Base-by-base conservation (phyloP, 2,113 vertebrate species). In the Leuciscus idus region DNA sequence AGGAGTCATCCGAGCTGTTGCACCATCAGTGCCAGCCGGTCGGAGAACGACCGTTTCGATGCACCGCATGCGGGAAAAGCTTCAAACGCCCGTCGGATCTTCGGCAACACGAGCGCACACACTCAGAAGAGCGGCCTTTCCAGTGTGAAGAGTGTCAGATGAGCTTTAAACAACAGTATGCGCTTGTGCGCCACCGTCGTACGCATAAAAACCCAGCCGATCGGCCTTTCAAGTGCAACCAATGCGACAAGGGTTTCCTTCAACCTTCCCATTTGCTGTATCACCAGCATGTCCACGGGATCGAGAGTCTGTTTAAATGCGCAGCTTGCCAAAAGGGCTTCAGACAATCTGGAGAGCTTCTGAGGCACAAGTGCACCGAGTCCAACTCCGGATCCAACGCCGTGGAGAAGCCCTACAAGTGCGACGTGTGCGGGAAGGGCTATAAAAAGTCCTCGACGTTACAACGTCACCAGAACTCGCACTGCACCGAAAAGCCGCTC, bases 151-250 rank as follows among this genome's bases (percentile, higher is more conserved):
- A 98, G 87, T 99, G 98, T 88, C 97, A 98, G 92, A 98, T 98
- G 98, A 98, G 97, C 92, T 99, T 99, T 92, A 99, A 99, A 88
- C 98, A 99, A 92, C 98, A 98, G 92, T 99, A 98, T 0, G 97
- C 97, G 0, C 96, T 99, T 0, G 97, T 99, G 81, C 96, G 98
- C 82, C 98, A 99, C 70, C 96, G 97, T 2, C 97, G 97, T 90
- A 98, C 97, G 0, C 98, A 99, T 90, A 98, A 98, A 88, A 93
- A 95, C 0, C 93, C 97, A 39, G 95, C 95, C 0, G 91, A 96
- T 85, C 92, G 91, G 10, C 91, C 95, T 0, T 97, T 97, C 90
- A 98, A 98, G 91, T 99, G 98, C 57, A 97, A 96, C 89, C 94
- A 98, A 15, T 99, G 98, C 0, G 98, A 99, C 87, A 99, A 99